Conservation (phyloP, 2,113 vertebrate species). For the Phocoena phocoena region DNA sequence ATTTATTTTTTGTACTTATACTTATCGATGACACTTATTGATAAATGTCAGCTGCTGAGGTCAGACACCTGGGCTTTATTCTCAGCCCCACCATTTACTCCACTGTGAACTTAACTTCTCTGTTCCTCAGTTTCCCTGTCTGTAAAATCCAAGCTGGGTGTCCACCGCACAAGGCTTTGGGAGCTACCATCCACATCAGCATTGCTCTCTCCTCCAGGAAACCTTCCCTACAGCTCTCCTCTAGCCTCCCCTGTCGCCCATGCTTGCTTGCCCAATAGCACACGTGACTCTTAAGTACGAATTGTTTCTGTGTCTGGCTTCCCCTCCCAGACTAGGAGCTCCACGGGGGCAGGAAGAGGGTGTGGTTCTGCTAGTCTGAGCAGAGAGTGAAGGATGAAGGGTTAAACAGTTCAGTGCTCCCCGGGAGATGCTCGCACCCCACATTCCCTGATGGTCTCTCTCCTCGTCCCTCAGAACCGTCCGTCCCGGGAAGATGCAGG, state of each 20-base stretch:
- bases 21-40: background rate
- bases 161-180: background rate
- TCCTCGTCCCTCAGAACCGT: constrained; percentile 15
- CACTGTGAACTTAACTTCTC: background rate
- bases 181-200: background rate
- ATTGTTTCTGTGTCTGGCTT: background rate
- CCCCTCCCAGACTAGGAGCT: background rate
- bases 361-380: background rate
- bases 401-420: background rate
- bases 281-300: accelerated
- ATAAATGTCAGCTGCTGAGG: background rate
- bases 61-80: background rate
- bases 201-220: background rate
- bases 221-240: background rate
- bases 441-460: background rate
- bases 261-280: background rate
- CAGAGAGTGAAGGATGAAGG: background rate
- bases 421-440: background rate
- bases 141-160: background rate
- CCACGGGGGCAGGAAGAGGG: background rate
- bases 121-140: background rate
- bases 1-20: background rate
- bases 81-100: background rate
- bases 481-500: constrained; percentile 20
- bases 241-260: accelerated